Evolutionary conservation across 2,888 invertebrate species (phyloP), one percentile per base, ranked within the genome.

Genomic region (Amphipyra berbera): DNA sequence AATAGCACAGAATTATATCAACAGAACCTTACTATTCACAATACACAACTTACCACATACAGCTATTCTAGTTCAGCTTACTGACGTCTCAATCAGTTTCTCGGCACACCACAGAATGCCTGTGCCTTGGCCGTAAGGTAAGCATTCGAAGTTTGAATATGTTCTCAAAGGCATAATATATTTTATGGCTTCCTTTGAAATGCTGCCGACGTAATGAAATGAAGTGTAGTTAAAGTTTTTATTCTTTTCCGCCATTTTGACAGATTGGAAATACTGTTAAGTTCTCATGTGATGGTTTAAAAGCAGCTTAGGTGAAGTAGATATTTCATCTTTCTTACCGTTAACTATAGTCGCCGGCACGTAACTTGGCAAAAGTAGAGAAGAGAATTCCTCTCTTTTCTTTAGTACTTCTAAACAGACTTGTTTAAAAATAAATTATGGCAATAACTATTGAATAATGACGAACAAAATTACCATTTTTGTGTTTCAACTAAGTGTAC

Each of bases 31-130:
- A 12, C 50, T 30, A 47, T 56, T 40, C 40, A 53, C 50, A 62
- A 57, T 38, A 52, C 48, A 38, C 13, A 35, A 33, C 44, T 70
- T n/a, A 44, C 49, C 47, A 45, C 45, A 54, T 50, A 56, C 37
- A 54, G 42, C 27, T 47, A 45, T 68, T 73, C 52, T 52, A 52
- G 33, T 45, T 47, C 58, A 45, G 38, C 44, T 4, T 6, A 52
- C 47, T 53, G 58, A 71, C 38, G 47, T 62, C 58, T 62, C 75
- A 53, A 74, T 61, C 62, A 45, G 40, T 55, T 54, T 55, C 21
- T 54, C 44, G 54, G 54, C 33, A 74, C 38, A 71, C 70, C 75
- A 37, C 75, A 55, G 33, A 45, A 50, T 47, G n/a, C 13, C 1
- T 21, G 6, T 45, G 44, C 44, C 45, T 42, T 13, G 30, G 30